phyloP scores from a whole-genome alignment of 2,113 vertebrate species.

The Pachyramphus minor region DNA sequence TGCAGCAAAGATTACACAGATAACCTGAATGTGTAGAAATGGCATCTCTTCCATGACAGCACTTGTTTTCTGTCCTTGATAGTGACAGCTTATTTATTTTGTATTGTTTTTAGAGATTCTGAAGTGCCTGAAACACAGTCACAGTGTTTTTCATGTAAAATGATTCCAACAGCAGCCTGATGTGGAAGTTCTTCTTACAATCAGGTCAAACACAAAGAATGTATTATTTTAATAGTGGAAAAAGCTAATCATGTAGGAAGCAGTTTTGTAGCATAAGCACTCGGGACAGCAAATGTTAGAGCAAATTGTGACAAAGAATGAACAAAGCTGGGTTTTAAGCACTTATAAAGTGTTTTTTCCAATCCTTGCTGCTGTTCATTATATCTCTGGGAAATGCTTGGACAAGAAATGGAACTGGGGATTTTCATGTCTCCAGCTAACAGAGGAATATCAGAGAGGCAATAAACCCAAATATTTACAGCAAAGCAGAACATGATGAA shows the following conservation, averaged over 20 bases:
- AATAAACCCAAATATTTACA: conserved; percentile 6
- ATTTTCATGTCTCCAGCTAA: conserved; percentile 19
- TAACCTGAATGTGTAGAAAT: not conserved
- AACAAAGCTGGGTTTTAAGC: not conserved
- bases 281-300: not conserved
- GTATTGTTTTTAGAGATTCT: not conserved
- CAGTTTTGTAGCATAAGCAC: not conserved
- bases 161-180: not conserved
- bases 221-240: not conserved
- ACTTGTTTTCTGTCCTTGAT: not conserved
- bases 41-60: not conserved
- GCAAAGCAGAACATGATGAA: not conserved
- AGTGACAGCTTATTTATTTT: not conserved
- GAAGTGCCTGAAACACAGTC: not conserved
- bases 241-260: not conserved
- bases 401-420: not conserved
- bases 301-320: not conserved
- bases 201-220: not conserved
- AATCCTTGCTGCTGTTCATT: not conserved
- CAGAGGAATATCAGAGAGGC: not conserved
- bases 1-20: not conserved
- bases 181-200: not conserved
- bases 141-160: not conserved
- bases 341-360: not conserved
- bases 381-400: not conserved